Base-by-base conservation (phyloP, 2,888 invertebrate species). In the Mesoligia furuncula region DNA sequence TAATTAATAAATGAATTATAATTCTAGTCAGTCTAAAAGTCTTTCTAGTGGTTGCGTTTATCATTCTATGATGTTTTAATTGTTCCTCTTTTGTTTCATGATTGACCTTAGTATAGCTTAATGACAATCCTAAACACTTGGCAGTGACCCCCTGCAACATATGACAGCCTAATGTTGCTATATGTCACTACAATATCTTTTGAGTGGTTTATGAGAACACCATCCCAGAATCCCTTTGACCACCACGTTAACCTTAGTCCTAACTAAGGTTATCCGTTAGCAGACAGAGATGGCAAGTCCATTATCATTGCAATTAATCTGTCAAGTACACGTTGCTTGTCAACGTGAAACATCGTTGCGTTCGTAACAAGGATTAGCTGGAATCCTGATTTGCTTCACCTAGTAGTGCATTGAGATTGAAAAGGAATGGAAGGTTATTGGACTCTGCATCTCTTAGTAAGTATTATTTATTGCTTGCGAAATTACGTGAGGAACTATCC, bases 291-390 rank as follows among this genome's bases (percentile, higher is more conserved):
- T 67, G 42, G 17, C 51, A 27, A 36, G 15, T 36, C 51, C 39
- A 76, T 75, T 82, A 66, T 15, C 42, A 45, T 36, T 54, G 64
- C 64, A 68, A 65, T 64, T 59, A 65, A 64, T 59, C 20, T 76
- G 65, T 57, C 67, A 7, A 9, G 15, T 54, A n/a, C 65, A 45
- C 3, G 61, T 39, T 54, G n/a, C 39, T 36, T 75, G 82, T 76
- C 36, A 76, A 13, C n/a, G 17, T 70, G 17, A 7, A 57, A 31
- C 39, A 57, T 24, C 27, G 13, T 45, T 20, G 24, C 17, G 45
- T 36, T 59, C 4, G n/a, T 20, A 59, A 72, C 36, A 9, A 71
- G 54, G 54, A 4, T 54, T n/a, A 27, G 59, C 42, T 79, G 27
- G 13, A 66, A 61, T 42, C 11, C 48, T n/a, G 45, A 62, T 36